Conservation (phyloP, 2,888 invertebrate genomes). For the Aspidiotus destructor region DNA sequence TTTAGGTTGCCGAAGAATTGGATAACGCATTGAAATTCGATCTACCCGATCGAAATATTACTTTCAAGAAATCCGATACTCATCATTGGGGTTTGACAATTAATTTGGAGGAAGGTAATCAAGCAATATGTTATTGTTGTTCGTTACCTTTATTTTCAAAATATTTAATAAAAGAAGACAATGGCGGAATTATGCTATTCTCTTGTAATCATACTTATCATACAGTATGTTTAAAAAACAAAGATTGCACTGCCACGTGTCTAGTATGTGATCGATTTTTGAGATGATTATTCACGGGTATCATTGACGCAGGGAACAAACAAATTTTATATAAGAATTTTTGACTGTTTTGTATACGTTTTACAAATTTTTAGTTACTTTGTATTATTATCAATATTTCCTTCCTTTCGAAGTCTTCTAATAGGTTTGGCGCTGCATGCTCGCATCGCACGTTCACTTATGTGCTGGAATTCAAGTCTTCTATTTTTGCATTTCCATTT, state of each 20-base stretch:
- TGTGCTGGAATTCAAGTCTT: not conserved
- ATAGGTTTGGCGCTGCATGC: too few relatives aligned
- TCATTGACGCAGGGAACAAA: conserved; percentile 12
- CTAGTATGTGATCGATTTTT: conserved; percentile 27
- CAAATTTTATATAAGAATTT: conserved; percentile 15
- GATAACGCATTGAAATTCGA: conserved; percentile 14
- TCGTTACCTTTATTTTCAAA: conserved; percentile 52
- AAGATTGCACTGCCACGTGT: conserved; percentile 28
- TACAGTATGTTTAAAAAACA: conserved; percentile 35
- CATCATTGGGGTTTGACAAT: conserved; percentile 49
- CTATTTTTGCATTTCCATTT: too few relatives aligned
- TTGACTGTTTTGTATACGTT: not conserved
- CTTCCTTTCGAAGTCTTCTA: too few relatives aligned
- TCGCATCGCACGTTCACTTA: not conserved
- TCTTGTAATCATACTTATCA: conserved; percentile 56
- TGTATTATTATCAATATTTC: too few relatives aligned
- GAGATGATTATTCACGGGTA: conserved; percentile 1
- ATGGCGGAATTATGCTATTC: conserved; percentile 54
- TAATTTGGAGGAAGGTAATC: conserved; percentile 36
- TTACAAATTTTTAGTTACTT: too few relatives aligned
- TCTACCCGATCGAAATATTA: conserved; percentile 17
- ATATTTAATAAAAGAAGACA: conserved; percentile 46
- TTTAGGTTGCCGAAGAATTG: conserved; percentile 14
- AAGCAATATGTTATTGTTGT: conserved; percentile 42
- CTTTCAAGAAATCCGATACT: conserved; percentile 3